Evolutionary conservation across 2,797 vertebrate species (phyloP).

Genomic region (Galaxias olidus): DNA sequence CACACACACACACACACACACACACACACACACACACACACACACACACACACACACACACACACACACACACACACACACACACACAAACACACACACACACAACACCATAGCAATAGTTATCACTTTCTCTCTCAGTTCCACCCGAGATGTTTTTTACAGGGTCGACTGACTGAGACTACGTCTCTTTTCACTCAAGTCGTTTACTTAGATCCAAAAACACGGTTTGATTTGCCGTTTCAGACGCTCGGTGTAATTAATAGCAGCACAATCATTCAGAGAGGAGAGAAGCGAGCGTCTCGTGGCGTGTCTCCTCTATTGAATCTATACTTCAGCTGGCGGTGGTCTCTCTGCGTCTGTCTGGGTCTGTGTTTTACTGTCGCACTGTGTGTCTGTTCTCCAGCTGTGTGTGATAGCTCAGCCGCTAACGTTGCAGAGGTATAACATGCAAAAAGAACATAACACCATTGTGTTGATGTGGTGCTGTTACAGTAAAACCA

Average conservation of each 20-base stretch:
- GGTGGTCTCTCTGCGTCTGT: background rate
- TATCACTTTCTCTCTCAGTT: conserved; percentile 3
- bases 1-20: background rate
- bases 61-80: no score
- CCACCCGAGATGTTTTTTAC: no score
- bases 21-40: background rate
- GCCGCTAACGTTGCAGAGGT: background rate
- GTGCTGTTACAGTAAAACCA: no score
- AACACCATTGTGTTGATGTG: no score
- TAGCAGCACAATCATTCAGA: conserved; percentile 9
- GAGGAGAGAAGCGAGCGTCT: background rate
- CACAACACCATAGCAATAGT: background rate
- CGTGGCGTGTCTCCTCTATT: conserved; percentile 6
- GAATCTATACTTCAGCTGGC: conserved; percentile 16
- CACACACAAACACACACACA: background rate
- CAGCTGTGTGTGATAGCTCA: background rate
- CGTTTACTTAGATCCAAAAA: background rate
- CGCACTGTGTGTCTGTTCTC: background rate
- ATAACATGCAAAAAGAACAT: no score
- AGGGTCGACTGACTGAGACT: conserved; percentile 20
- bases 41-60: background rate
- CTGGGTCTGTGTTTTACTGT: background rate
- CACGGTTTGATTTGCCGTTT: conserved; percentile 32
- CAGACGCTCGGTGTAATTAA: conserved; percentile 35
- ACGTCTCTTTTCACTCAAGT: conserved; percentile 16